Conservation (phyloP, 2,797 vertebrate species). For the Cyclopterus lumpus region DNA sequence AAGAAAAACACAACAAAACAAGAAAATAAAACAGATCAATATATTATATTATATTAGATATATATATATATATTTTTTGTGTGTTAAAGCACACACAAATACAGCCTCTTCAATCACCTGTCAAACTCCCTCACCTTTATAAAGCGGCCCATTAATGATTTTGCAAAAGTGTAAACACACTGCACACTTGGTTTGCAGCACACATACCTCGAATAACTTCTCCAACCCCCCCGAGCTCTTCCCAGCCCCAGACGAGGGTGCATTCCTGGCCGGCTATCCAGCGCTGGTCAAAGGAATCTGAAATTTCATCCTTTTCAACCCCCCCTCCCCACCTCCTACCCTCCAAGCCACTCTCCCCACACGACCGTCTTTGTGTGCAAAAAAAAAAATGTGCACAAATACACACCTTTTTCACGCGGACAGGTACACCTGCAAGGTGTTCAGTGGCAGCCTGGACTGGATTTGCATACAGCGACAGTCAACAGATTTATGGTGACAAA, state of each 20-base stretch:
- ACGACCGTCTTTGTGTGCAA: conserved; percentile 11
- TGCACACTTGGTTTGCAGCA: conserved; percentile 23
- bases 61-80: too few relatives aligned
- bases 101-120: neutral
- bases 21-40: neutral
- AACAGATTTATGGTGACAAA: conserved; percentile 10
- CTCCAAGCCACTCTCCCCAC: conserved; percentile 24
- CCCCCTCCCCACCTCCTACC: conserved; percentile 8
- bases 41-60: too few relatives aligned
- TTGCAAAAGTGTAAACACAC: conserved; percentile 45
- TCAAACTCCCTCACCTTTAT: neutral
- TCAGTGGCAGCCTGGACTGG: neutral
- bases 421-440: conserved; percentile 19
- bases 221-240: conserved; percentile 59
- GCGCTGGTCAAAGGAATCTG: conserved; percentile 76
- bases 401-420: neutral
- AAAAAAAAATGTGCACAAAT: neutral
- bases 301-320: conserved; percentile 75
- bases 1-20: too few relatives aligned
- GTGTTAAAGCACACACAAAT: neutral
- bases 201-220: conserved; percentile 57
- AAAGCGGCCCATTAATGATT: conserved; percentile 32
- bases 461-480: neutral
- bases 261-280: conserved; percentile 75
- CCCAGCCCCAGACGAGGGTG: conserved; percentile 66